Percentiles rank a stretch among this genome's conserved stretches.
These are phyloP conservation scores for Timema cristinae DNA, from an alignment of 2,888 invertebrate species.

Conservation along the genomic window DNA sequence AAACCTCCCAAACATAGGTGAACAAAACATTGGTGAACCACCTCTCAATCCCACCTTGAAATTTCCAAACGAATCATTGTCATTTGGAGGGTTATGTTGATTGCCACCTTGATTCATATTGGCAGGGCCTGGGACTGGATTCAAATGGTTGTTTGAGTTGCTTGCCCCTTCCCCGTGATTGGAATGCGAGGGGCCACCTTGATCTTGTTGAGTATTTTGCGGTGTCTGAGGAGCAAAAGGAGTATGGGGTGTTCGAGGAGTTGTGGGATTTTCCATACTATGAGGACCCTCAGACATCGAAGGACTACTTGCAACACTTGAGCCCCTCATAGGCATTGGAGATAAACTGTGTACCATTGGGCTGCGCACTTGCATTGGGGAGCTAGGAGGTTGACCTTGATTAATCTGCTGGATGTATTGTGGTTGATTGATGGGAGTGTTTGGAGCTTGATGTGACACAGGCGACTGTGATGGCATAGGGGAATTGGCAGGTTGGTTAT, in stretches of 20 bases:
- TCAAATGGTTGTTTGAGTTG: slow-evolving; percentile 53
- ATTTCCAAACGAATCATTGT: slow-evolving; percentile 55
- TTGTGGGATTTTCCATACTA: slow-evolving; percentile 56
- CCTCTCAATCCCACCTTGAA: slow-evolving; percentile 53
- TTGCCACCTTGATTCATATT: slow-evolving; percentile 45
- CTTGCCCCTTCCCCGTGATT: slow-evolving; percentile 48
- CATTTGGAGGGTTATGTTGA: slow-evolving; percentile 48
- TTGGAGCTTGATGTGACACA: slow-evolving; percentile 32
- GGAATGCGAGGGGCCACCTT: slow-evolving; percentile 25
- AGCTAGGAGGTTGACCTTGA: slow-evolving; percentile 43
- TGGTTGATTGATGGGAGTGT: slow-evolving; percentile 30
- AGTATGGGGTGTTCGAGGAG: slow-evolving; percentile 49
- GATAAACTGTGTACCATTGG: slow-evolving; percentile 44
- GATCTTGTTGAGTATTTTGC: slow-evolving; percentile 37
- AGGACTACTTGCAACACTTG: slow-evolving; percentile 45
- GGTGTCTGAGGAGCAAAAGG: slow-evolving; percentile 36
- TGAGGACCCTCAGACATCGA: slow-evolving; percentile 56
- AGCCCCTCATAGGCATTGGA: slow-evolving; percentile 41
- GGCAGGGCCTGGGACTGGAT: slow-evolving; percentile 57
- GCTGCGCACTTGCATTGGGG: slow-evolving; percentile 44
- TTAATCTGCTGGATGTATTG: slow-evolving; percentile 48
- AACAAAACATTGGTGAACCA: slow-evolving; percentile 38
- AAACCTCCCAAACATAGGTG: slow-evolving; percentile 49
- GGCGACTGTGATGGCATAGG: slow-evolving; percentile 37
- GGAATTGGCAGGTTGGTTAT: slow-evolving; percentile 44